These are phyloP conservation scores for Hydrotaea cyrtoneurina DNA, from an alignment of 2,888 invertebrate species.

Conservation along the genomic window DNA sequence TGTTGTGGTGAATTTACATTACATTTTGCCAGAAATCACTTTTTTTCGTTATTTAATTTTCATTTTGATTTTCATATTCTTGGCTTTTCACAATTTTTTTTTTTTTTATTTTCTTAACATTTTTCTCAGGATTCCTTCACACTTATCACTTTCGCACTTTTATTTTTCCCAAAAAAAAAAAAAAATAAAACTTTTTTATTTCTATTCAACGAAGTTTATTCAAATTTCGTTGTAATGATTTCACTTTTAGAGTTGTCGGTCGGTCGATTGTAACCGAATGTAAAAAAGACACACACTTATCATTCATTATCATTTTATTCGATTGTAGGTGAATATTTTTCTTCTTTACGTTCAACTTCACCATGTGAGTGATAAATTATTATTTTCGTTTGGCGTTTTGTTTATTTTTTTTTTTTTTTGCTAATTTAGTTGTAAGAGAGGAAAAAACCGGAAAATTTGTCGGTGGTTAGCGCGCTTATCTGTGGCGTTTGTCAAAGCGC, in stretches of 20 bases:
- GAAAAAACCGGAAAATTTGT: constrained; percentile 61
- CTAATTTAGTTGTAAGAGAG: constrained; percentile 32
- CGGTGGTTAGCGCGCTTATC: not conserved
- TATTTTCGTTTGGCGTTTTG: not conserved
- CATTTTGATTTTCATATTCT: too few relatives aligned
- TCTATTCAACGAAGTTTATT: not conserved
- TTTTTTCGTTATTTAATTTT: not conserved
- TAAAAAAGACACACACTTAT: not conserved
- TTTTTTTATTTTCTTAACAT: not conserved
- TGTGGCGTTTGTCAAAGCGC: constrained; percentile 11
- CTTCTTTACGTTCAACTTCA: not conserved
- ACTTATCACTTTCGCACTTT: not conserved
- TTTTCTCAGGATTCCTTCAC: not conserved
- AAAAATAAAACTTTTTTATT: not conserved
- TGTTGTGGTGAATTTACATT: not conserved
- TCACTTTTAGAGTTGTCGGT: constrained; percentile 7
- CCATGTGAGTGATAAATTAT: not conserved
- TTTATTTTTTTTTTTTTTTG: constrained; percentile 10
- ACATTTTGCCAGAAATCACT: not conserved
- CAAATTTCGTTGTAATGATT: constrained; percentile 25
- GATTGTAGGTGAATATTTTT: not conserved
- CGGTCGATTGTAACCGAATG: not conserved
- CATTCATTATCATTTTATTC: not conserved
- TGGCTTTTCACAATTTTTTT: not conserved
- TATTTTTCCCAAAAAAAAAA: not conserved